A percentile compares a stretch with the other conserved stretches of the same genome.
Evolutionary conservation across 2,888 invertebrate genomes (phyloP).

Genomic region (Phaedon cochleariae): DNA sequence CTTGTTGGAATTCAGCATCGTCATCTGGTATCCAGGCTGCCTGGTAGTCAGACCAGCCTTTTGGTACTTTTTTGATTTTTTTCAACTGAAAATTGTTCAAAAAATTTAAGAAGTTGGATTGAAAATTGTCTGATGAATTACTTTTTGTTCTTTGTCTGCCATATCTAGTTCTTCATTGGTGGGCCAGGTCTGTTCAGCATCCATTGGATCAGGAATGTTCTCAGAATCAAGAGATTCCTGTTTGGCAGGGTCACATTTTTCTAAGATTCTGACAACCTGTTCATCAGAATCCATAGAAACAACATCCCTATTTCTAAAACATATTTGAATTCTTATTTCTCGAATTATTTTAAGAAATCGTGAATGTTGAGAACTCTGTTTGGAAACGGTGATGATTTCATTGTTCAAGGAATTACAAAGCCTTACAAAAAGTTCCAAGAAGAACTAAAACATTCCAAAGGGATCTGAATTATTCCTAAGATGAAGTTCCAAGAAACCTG

Average conservation of each 20-base stretch:
- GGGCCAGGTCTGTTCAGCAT: slow-evolving; percentile 97
- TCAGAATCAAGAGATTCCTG: slow-evolving; percentile 82
- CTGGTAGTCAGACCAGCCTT: slow-evolving; percentile 97
- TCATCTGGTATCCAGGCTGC: slow-evolving; percentile 90
- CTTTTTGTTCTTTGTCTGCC: slow-evolving; percentile 68
- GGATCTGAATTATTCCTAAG: too few relatives aligned
- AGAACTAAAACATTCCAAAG: too few relatives aligned
- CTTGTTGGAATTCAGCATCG: slow-evolving; percentile 64
- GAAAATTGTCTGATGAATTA: slow-evolving; percentile 15
- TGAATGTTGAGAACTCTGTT: too few relatives aligned
- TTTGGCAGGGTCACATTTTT: slow-evolving; percentile 70
- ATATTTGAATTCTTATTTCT: too few relatives aligned
- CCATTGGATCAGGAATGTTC: slow-evolving; percentile 88
- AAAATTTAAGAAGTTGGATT: too few relatives aligned
- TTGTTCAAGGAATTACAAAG: too few relatives aligned
- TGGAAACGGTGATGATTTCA: too few relatives aligned
- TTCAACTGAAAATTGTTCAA: slow-evolving; percentile 57
- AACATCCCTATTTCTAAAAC: slow-evolving; percentile 31
- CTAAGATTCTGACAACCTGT: slow-evolving; percentile 62
- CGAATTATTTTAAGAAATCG: too few relatives aligned
- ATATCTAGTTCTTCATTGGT: slow-evolving; percentile 88
- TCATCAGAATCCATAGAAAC: slow-evolving; percentile 43
- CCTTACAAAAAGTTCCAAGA: too few relatives aligned
- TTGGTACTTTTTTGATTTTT: slow-evolving; percentile 83
- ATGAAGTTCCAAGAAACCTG: too few relatives aligned